phyloP scores from a whole-genome alignment of 2,113 vertebrate species.

The Paratilapia polleni region DNA sequence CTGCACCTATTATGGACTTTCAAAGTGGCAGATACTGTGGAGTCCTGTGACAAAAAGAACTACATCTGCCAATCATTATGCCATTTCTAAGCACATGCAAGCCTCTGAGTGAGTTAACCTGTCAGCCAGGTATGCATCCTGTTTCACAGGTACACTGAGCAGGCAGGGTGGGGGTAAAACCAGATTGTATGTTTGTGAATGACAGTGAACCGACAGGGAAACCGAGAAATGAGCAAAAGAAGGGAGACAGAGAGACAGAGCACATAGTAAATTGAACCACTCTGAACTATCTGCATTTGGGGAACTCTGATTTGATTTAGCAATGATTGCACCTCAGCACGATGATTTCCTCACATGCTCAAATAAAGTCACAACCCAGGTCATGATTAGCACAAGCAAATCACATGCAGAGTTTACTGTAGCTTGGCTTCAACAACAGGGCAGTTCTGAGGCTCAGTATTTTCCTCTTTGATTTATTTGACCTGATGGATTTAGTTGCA shows the following conservation, averaged over 20 bases:
- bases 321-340: neutral
- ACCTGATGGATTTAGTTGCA: too few relatives aligned
- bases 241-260: neutral
- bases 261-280: neutral
- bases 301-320: constrained; percentile 1
- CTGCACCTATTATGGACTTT: too few relatives aligned
- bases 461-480: neutral
- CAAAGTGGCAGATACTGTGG: neutral
- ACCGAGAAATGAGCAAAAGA: neutral
- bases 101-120: constrained; percentile 18
- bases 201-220: neutral
- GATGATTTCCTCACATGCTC: neutral
- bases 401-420: neutral
- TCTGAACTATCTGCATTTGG: neutral
- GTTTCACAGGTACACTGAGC: neutral
- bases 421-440: neutral
- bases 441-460: neutral
- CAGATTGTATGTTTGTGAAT: neutral
- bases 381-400: neutral
- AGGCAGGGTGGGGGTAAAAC: neutral
- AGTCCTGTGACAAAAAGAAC: neutral
- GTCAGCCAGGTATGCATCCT: constrained; percentile 10
- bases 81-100: neutral
- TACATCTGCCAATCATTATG: neutral
- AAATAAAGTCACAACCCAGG: neutral